phyloP scores from a whole-genome alignment of 2,888 invertebrate species.

The Catocala fraxini region DNA sequence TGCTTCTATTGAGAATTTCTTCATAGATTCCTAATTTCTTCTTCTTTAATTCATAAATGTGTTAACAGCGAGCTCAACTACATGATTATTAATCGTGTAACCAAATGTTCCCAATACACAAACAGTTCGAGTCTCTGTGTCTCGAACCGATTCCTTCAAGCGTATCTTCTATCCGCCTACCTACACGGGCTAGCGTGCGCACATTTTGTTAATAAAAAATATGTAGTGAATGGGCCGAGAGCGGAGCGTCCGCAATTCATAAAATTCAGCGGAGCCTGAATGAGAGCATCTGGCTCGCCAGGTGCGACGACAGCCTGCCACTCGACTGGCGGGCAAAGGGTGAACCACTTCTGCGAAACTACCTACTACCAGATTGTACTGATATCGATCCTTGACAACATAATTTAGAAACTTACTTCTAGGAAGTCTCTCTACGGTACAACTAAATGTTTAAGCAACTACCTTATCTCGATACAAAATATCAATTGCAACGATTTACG shows the following conservation, averaged over 20 bases:
- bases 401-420: slow-evolving; percentile 1
- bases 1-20: no score
- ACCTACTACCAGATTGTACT: slow-evolving; percentile 27
- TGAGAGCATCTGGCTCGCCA: slow-evolving; percentile 79
- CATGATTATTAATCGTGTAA: no score
- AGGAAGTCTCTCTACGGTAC: no score
- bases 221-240: slow-evolving; percentile 69
- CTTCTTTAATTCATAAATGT: neutral
- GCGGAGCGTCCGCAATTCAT: slow-evolving; percentile 76
- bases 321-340: slow-evolving; percentile 64
- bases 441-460: neutral
- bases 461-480: neutral
- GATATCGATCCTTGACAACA: slow-evolving; percentile 48
- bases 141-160: slow-evolving; percentile 9
- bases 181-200: slow-evolving; percentile 36
- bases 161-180: slow-evolving; percentile 17
- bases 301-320: slow-evolving; percentile 69
- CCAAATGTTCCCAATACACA: no score
- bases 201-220: slow-evolving; percentile 65
- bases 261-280: slow-evolving; percentile 77
- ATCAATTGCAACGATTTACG: neutral
- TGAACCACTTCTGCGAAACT: slow-evolving; percentile 59
- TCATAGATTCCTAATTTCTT: no score
- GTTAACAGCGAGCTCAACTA: no score
- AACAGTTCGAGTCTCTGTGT: neutral